A percentile compares a stretch with the other conserved stretches of the same genome.
These are phyloP conservation scores for Chelon auratus DNA, from an alignment of 2,797 vertebrate species.

Conservation along the genomic window DNA sequence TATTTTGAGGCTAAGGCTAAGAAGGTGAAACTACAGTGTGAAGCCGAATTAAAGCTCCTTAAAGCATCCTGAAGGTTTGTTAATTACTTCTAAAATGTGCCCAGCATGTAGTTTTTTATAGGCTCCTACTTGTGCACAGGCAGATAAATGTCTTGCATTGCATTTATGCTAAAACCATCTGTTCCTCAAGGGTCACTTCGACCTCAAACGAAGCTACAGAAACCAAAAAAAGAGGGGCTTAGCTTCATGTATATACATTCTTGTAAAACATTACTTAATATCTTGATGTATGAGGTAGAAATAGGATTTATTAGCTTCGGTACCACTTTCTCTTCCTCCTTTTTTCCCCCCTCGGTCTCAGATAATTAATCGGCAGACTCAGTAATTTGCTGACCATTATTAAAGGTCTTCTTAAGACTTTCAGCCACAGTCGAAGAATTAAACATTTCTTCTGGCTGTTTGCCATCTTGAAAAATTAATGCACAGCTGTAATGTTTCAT, in stretches of 20 bases:
- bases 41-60: slow-evolving; percentile 26
- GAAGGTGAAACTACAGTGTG: slow-evolving; percentile 1
- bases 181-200: slow-evolving; percentile 16
- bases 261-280: slow-evolving; percentile 28
- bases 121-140: slow-evolving; percentile 9
- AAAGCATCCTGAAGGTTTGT: slow-evolving; percentile 29
- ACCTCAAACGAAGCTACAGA: slow-evolving; percentile 3
- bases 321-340: slow-evolving; percentile 27
- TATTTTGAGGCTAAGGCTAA: slow-evolving; percentile 28
- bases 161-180: slow-evolving; percentile 8
- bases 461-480: slow-evolving; percentile 53
- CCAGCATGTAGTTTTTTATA: neutral
- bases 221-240: neutral
- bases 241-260: slow-evolving; percentile 1
- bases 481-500: slow-evolving; percentile 42
- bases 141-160: slow-evolving; percentile 16
- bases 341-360: slow-evolving; percentile 9
- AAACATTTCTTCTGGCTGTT: slow-evolving; percentile 44
- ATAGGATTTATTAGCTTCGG: slow-evolving; percentile 37
- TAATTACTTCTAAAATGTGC: slow-evolving; percentile 29
- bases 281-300: slow-evolving; percentile 16
- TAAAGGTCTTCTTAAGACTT: slow-evolving; percentile 57
- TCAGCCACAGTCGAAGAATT: slow-evolving; percentile 31
- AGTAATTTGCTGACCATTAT: slow-evolving; percentile 49
- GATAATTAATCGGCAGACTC: slow-evolving; percentile 48